These are phyloP conservation scores for Synodontis membranacea DNA, from an alignment of 2,113 vertebrate genomes.

Conservation along the genomic window DNA sequence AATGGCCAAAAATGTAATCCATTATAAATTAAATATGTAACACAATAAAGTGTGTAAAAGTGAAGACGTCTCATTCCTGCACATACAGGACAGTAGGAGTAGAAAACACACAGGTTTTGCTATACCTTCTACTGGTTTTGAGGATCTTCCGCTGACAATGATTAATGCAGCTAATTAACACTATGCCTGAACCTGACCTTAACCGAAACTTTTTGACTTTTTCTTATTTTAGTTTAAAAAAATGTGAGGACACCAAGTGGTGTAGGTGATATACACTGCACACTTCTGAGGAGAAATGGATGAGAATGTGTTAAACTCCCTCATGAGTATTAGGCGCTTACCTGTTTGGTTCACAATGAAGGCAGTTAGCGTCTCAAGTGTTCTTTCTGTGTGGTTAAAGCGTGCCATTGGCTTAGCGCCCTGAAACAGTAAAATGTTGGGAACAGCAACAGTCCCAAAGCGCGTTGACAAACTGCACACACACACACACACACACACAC, in stretches of 20 bases:
- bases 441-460: constrained; percentile 96
- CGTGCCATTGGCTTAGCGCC: constrained; percentile 97
- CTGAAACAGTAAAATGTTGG: constrained; percentile 97
- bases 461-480: constrained; percentile 87
- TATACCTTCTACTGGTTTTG: too few species aligned
- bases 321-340: constrained; percentile 49
- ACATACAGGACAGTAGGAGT: not conserved
- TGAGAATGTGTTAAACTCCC: not conserved
- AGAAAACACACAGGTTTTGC: not conserved
- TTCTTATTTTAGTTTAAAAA: too few species aligned
- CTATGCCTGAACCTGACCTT: too few species aligned
- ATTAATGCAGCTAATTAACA: too few species aligned
- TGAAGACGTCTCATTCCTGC: not conserved
- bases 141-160: too few species aligned
- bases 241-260: too few species aligned
- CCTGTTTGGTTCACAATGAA: constrained; percentile 97
- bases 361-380: constrained; percentile 82
- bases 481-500: constrained; percentile 23
- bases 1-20: not conserved
- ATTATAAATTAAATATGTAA: not conserved
- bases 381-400: constrained; percentile 95
- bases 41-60: not conserved
- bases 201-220: too few species aligned
- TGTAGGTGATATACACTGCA: not conserved
- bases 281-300: not conserved